phyloP scores from a whole-genome alignment of 2,797 vertebrate genomes.

The Enteromius viviparus region DNA sequence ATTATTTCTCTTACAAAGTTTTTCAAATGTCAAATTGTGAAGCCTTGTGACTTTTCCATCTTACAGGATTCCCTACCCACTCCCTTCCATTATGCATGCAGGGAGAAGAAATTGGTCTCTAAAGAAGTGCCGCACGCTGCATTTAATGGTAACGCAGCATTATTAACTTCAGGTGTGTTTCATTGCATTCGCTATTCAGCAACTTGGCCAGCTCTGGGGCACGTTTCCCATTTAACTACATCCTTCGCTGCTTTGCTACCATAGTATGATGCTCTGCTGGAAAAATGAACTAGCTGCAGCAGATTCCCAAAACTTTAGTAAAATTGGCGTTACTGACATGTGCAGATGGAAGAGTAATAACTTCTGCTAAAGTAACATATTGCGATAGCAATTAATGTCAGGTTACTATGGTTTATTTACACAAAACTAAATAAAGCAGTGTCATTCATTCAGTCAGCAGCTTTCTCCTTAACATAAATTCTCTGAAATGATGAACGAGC shows the following conservation, averaged over 20 bases:
- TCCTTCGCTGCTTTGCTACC: not conserved
- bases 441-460: not conserved
- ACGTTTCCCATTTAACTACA: not conserved
- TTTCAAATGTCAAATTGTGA: conserved; percentile 48
- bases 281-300: not conserved
- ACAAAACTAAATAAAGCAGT: not conserved
- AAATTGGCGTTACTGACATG: not conserved
- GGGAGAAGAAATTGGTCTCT: conserved; percentile 11
- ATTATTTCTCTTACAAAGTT: conserved; percentile 34
- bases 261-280: not conserved
- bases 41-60: conserved; percentile 43
- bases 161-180: not conserved
- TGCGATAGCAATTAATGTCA: not conserved
- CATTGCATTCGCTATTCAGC: not conserved
- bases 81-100: not conserved
- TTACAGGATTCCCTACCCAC: conserved; percentile 5
- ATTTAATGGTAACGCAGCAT: not conserved
- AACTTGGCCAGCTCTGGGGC: not conserved
- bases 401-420: not conserved
- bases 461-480: not conserved
- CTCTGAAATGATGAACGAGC: not conserved
- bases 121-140: not conserved
- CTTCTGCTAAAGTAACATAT: not conserved
- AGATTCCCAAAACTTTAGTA: not conserved
- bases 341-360: not conserved